These are phyloP conservation scores for Oreochromis mossambicus DNA, from an alignment of 2,797 vertebrate genomes.

Conservation along the genomic window DNA sequence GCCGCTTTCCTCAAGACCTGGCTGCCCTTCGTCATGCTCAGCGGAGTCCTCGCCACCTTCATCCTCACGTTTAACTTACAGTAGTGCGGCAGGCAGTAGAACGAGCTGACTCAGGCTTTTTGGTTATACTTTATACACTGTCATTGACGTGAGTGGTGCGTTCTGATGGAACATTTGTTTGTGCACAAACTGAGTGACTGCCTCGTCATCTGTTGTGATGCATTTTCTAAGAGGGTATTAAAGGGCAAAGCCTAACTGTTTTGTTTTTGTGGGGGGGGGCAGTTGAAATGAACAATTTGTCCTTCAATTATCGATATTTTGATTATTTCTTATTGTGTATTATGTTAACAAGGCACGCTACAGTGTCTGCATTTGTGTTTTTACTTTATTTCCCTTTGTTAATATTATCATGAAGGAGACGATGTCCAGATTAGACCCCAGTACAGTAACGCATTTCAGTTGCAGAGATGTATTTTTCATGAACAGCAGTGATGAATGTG, in stretches of 20 bases:
- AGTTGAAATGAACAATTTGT: background rate
- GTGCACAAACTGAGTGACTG: background rate
- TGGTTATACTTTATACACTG: background rate
- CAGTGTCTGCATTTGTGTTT: background rate
- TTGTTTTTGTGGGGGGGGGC: background rate
- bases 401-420: background rate
- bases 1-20: conserved; percentile 93
- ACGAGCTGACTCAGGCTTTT: background rate
- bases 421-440: background rate
- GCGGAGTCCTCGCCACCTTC: conserved; percentile 81
- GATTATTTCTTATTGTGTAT: background rate
- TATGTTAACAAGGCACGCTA: background rate
- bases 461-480: conserved; percentile 23
- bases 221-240: background rate
- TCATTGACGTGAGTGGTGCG: background rate
- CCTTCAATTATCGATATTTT: background rate
- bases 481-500: conserved; percentile 32
- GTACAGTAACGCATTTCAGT: background rate
- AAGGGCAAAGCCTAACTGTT: background rate
- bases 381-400: background rate
- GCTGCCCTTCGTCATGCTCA: conserved; percentile 90
- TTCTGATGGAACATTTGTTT: background rate
- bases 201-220: background rate
- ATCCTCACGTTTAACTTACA: conserved; percentile 85
- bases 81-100: conserved; percentile 57